Conservation (phyloP, 2,888 invertebrate species). For the Phyto melanocephala region DNA sequence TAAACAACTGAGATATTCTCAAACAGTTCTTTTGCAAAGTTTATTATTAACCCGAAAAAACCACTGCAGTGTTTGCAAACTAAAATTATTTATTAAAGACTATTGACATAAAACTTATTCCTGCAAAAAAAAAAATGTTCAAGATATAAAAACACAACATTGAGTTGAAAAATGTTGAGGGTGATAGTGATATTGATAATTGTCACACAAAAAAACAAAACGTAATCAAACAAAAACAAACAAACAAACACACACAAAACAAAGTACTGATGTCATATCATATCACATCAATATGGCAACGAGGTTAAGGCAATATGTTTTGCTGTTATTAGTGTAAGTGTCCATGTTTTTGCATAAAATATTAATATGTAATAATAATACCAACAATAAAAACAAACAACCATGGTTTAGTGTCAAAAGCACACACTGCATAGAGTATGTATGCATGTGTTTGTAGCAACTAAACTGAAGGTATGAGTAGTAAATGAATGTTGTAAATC, state of each 20-base stretch:
- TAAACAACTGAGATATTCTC: no score
- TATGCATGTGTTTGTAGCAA: not conserved
- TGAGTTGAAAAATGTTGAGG: no score
- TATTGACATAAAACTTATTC: no score
- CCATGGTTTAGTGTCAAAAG: constrained; percentile 66
- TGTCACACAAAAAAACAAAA: constrained; percentile 15
- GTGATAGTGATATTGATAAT: not conserved
- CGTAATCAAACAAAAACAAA: not conserved
- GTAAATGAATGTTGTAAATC: constrained; percentile 5
- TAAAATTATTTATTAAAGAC: no score
- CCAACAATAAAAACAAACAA: constrained; percentile 64
- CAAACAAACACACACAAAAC: constrained; percentile 20
- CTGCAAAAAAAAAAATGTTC: no score
- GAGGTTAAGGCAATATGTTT: constrained; percentile 60
- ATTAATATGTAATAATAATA: not conserved
- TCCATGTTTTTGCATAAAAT: constrained; percentile 22
- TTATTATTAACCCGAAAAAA: no score
- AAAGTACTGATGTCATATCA: constrained; percentile 59
- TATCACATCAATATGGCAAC: constrained; percentile 62
- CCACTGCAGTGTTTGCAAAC: no score
- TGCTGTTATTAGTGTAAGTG: constrained; percentile 2
- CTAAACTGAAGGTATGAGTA: no score
- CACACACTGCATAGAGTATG: not conserved
- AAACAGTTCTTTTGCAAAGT: no score
- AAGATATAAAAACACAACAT: no score